Evolutionary conservation across 1,140 invertebrate species (phyloP), one percentile per base, ranked within the genome.

Genomic region (Oryzaephilus surinamensis): DNA sequence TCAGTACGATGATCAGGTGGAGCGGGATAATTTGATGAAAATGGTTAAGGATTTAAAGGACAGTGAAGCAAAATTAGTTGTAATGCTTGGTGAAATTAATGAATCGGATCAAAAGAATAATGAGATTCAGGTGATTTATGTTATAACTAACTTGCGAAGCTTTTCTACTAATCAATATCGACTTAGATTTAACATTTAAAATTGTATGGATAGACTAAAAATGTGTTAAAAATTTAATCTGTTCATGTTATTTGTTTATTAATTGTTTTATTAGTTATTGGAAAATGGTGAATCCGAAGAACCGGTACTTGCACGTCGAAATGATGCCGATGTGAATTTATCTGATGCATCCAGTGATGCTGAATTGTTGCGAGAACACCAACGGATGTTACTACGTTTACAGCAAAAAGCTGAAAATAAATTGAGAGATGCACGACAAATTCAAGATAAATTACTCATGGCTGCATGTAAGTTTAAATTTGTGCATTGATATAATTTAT

Each of bases 361-460:
- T 14, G 48, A 55, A 21, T 32, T 54, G 15, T 34, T 62, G 12
- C 50, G 54, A 23, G 58, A 61, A 35, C 59, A 62, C 27, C 55
- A 62, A 29, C 50, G 52, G 43, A 37, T 50, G 6, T 31, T 62
- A n/a, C 38, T 58, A 31, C 45, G 45, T 21, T 35, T 61, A 16
- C 53, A 62, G 39, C 48, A 57, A 26, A 60, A 60, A 41, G 57
- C 58, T 11, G 60, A 62, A 32, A 58, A 58, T 43, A 57, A 59
- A 48, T 33, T 63, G 15, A 48, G 50, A 26, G 57, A 61, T 20
- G 60, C 62, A 1, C 45, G 57, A 19, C 46, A 47, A 12, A 49
- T 51, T 14, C 61, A 63, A 48, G 54, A 54, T 32, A 58, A 49
- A 45, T 28, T 59, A 11, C 26, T 44, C 3, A 32, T 30, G 29